Conservation (phyloP, 2,888 invertebrate species). For the Philaethria dido region DNA sequence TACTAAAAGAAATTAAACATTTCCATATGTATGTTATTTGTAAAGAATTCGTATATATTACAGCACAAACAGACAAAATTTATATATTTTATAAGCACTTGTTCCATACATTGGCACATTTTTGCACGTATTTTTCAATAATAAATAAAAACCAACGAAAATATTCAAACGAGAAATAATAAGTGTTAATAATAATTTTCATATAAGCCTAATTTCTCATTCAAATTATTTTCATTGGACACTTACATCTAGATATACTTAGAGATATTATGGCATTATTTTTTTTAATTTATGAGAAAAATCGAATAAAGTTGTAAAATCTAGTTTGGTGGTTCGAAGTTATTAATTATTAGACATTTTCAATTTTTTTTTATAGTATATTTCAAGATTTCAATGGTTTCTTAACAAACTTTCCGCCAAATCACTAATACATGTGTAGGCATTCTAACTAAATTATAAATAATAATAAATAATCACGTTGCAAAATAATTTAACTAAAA, state of each 20-base stretch:
- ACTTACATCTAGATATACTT: constrained; percentile 69
- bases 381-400: not conserved
- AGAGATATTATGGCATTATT: constrained; percentile 82
- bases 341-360: no score
- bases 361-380: not conserved
- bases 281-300: constrained; percentile 44
- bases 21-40: constrained; percentile 14
- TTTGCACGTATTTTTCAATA: constrained; percentile 49
- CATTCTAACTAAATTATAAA: not conserved
- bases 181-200: constrained; percentile 48
- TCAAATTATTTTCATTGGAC: constrained; percentile 74
- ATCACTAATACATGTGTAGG: not conserved
- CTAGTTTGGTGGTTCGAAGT: constrained; percentile 20
- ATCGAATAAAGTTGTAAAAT: not conserved
- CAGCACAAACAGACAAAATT: constrained; percentile 16
- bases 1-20: not conserved
- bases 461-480: constrained; percentile 10
- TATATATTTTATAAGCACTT: constrained; percentile 31
- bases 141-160: constrained; percentile 57
- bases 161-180: constrained; percentile 80
- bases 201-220: constrained; percentile 68
- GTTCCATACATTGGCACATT: constrained; percentile 43
- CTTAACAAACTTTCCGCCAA: not conserved
- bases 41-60: no score
- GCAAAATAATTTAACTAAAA: constrained; percentile 13